These are phyloP conservation scores for Clepsis dumicolana DNA, from an alignment of 2,888 invertebrate species.

Conservation along the genomic window DNA sequence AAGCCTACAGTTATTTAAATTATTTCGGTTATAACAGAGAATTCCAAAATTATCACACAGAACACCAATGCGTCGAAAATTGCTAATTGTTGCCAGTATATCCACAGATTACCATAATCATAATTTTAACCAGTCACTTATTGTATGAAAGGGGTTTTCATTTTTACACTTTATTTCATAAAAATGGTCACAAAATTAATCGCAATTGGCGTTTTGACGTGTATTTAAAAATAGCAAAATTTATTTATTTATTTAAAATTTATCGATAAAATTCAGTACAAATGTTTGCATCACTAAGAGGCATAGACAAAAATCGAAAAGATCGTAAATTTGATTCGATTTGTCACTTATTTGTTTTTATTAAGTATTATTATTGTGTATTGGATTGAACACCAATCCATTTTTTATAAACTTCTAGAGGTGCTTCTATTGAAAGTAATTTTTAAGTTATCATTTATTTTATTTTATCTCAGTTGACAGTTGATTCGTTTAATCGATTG, in stretches of 20 bases:
- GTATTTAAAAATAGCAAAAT: not conserved
- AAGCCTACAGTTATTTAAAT: slow-evolving; percentile 64
- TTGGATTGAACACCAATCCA: too few species aligned
- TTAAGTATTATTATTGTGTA: too few species aligned
- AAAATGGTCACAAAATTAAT: too few species aligned
- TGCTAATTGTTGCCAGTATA: slow-evolving; percentile 59
- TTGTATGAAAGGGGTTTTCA: too few species aligned
- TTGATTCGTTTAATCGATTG: too few species aligned
- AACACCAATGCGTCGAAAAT: slow-evolving; percentile 69
- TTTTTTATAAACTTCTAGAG: too few species aligned
- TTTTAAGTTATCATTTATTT: too few species aligned
- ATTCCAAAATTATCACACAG: slow-evolving; percentile 68
- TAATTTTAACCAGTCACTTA: not conserved
- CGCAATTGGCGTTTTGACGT: too few species aligned
- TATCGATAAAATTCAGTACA: not conserved
- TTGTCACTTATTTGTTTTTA: too few species aligned
- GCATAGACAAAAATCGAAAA: not conserved
- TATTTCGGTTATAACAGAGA: slow-evolving; percentile 73
- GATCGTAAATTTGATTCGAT: not conserved
- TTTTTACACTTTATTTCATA: too few species aligned
- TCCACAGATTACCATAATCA: slow-evolving; percentile 21
- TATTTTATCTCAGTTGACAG: too few species aligned
- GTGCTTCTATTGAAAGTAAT: too few species aligned
- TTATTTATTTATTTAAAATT: not conserved
- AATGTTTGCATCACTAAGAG: not conserved